These are phyloP conservation scores for Theonella swinhoei DNA, from an alignment of 37 sponge, comb jelly and placozoan genomes.

Conservation along the genomic window DNA sequence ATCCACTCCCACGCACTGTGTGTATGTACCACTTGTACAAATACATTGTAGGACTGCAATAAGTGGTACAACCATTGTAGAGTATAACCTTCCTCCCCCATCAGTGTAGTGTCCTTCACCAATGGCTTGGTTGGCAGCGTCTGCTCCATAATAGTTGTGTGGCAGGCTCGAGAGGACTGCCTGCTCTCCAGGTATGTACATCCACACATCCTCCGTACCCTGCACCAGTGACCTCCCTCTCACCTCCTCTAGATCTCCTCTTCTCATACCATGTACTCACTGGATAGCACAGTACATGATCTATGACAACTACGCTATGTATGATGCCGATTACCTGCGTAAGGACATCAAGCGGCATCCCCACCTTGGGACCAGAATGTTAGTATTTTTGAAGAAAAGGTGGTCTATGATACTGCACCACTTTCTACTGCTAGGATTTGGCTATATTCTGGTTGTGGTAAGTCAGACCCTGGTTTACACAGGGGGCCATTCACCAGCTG, in stretches of 20 bases:
- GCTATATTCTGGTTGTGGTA: background rate
- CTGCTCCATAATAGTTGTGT: conserved; percentile 10
- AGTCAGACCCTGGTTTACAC: too few species aligned
- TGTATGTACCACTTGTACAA: too few species aligned
- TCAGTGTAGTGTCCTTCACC: background rate
- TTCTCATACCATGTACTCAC: conserved; percentile 28
- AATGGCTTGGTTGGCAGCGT: background rate
- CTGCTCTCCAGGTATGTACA: background rate
- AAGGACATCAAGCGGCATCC: background rate
- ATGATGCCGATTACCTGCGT: background rate
- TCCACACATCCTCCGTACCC: background rate
- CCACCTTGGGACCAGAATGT: background rate
- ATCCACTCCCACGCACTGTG: too few species aligned
- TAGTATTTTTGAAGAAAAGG: background rate
- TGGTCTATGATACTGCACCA: background rate
- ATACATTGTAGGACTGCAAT: too few species aligned
- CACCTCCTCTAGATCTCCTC: background rate
- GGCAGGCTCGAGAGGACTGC: background rate
- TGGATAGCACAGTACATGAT: conserved; percentile 50
- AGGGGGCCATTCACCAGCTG: too few species aligned
- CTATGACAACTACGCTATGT: background rate
- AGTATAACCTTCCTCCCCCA: background rate
- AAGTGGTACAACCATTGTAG: too few species aligned
- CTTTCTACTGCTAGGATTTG: background rate
- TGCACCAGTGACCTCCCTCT: too few species aligned